phyloP scores from a whole-genome alignment of 2,888 invertebrate species.

The Phrixothrix hirtus region DNA sequence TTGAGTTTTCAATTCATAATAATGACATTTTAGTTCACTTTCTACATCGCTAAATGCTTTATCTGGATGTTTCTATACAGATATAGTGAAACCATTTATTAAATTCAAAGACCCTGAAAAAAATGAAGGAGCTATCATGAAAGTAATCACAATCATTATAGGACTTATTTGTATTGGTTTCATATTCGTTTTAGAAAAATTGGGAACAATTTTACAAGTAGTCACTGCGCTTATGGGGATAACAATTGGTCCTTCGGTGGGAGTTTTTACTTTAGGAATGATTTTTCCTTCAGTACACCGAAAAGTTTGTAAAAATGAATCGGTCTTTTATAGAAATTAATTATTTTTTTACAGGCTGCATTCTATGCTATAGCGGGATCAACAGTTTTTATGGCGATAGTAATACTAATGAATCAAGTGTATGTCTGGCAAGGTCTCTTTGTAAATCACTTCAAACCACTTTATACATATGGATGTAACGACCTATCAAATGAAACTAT shows the following conservation, averaged over 20 bases:
- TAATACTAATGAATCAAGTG: background rate
- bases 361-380: background rate
- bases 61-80: constrained; percentile 65
- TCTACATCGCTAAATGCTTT: constrained; percentile 64
- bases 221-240: constrained; percentile 65
- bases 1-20: background rate
- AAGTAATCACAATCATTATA: constrained; percentile 59
- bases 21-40: constrained; percentile 58
- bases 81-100: constrained; percentile 62
- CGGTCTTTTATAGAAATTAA: no score
- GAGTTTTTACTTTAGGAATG: constrained; percentile 68
- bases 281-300: constrained; percentile 66
- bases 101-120: constrained; percentile 57
- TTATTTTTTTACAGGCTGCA: background rate
- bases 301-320: no score
- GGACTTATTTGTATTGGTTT: constrained; percentile 59
- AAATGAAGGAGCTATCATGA: constrained; percentile 63
- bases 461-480: background rate
- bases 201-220: constrained; percentile 70
- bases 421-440: background rate
- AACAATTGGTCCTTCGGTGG: constrained; percentile 67
- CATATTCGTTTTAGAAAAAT: constrained; percentile 62
- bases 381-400: background rate
- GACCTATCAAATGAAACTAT: no score
- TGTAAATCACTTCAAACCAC: background rate